Conservation (phyloP, 2,888 invertebrate species). For the Morpho achilles region DNA sequence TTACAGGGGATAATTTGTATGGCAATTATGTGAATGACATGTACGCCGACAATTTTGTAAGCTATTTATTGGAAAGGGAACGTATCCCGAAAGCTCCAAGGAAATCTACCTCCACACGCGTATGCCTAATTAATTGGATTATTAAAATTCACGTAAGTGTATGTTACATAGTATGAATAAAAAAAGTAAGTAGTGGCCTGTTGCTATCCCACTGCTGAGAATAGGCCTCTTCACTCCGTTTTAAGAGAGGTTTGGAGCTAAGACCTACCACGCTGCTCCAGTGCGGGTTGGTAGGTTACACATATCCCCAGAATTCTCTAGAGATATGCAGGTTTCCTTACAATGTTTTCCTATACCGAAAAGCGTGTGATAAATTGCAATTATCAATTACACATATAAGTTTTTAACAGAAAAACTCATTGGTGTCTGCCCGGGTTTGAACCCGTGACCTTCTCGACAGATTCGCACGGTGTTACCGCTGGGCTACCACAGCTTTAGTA, state of each 20-base stretch:
- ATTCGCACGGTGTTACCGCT: no score
- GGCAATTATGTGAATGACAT: constrained; percentile 38
- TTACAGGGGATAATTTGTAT: constrained; percentile 41
- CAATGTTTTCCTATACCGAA: no score
- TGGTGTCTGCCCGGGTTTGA: no score
- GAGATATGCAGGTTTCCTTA: no score
- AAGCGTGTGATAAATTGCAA: not conserved
- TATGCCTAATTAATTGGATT: constrained; percentile 66
- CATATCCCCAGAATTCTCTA: no score
- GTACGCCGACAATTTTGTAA: constrained; percentile 46
- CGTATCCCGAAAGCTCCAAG: constrained; percentile 33
- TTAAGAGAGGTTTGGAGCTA: no score
- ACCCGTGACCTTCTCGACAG: no score
- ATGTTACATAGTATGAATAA: not conserved
- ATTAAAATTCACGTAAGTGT: constrained; percentile 62
- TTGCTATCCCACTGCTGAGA: no score
- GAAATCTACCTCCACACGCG: constrained; percentile 41
- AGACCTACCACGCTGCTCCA: no score
- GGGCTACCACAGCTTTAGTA: no score
- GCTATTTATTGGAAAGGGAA: constrained; percentile 44
- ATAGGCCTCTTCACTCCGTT: no score
- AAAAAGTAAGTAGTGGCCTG: not conserved
- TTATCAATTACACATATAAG: not conserved
- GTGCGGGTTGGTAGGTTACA: no score
- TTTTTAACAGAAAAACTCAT: not conserved